These are phyloP conservation scores for Darevskia mixta DNA, from an alignment of 2,797 vertebrate species.

Conservation along the genomic window DNA sequence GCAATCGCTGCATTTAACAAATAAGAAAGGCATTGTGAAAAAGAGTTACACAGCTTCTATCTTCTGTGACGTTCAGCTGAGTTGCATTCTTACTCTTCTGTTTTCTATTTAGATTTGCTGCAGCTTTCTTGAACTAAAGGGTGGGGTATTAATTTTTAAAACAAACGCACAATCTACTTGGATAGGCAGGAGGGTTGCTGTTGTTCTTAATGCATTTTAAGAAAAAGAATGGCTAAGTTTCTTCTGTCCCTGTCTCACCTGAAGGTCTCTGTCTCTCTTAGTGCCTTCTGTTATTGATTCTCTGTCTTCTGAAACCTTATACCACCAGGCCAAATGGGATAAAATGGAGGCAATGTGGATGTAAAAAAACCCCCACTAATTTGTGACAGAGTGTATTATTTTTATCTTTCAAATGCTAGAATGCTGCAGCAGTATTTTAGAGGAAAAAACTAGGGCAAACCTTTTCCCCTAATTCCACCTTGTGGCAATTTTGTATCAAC, in stretches of 20 bases:
- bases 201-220: neutral
- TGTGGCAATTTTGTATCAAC: slow-evolving; percentile 8
- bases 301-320: slow-evolving; percentile 11
- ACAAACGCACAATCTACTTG: neutral
- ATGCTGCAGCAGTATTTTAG: neutral
- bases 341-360: slow-evolving; percentile 9
- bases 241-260: neutral
- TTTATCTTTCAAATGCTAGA: slow-evolving; percentile 11
- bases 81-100: neutral
- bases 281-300: slow-evolving; percentile 13
- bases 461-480: neutral
- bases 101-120: neutral
- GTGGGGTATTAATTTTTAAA: neutral
- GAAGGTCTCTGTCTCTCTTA: neutral
- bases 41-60: neutral
- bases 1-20: neutral
- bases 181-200: neutral
- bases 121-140: slow-evolving; percentile 18
- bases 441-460: neutral
- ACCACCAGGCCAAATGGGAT: neutral
- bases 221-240: neutral
- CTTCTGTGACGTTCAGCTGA: neutral
- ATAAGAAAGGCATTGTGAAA: neutral
- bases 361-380: neutral
- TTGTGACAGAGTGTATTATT: slow-evolving; percentile 8